Percentiles rank a stretch among this genome's conserved stretches.
phyloP scores from a whole-genome alignment of 2,113 vertebrate genomes.

The Silurus glanis region DNA sequence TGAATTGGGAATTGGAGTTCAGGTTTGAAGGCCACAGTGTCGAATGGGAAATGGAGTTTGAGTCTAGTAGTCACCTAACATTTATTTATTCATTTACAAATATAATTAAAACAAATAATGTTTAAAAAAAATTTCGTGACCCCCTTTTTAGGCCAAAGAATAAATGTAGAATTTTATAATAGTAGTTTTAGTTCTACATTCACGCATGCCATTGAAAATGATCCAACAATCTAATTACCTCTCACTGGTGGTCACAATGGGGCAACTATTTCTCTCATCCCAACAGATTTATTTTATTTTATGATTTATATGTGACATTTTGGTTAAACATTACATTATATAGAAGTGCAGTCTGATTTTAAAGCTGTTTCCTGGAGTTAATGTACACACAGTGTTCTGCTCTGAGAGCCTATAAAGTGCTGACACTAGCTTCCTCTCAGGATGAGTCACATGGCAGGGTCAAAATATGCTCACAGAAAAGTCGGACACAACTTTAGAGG shows the following conservation, averaged over 20 bases:
- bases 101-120: no score
- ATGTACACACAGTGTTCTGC: slow-evolving; percentile 43
- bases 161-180: no score
- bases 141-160: no score
- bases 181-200: no score
- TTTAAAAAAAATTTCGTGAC: no score
- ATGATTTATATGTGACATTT: neutral
- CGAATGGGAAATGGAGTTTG: no score
- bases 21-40: no score
- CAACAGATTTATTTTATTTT: neutral
- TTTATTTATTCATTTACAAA: no score
- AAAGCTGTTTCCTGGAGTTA: slow-evolving; percentile 4
- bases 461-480: slow-evolving; percentile 58
- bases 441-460: slow-evolving; percentile 69
- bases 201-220: neutral
- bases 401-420: slow-evolving; percentile 67
- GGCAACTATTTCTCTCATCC: neutral
- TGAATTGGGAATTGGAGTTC: no score
- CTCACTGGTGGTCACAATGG: neutral
- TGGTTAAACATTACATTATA: slow-evolving; percentile 5
- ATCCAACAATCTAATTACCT: neutral
- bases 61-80: no score
- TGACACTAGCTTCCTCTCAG: slow-evolving; percentile 71
- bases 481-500: slow-evolving; percentile 44
- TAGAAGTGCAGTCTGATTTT: neutral